Conservation (phyloP, 2,797 vertebrate species). For the Eulemur rubriventer region DNA sequence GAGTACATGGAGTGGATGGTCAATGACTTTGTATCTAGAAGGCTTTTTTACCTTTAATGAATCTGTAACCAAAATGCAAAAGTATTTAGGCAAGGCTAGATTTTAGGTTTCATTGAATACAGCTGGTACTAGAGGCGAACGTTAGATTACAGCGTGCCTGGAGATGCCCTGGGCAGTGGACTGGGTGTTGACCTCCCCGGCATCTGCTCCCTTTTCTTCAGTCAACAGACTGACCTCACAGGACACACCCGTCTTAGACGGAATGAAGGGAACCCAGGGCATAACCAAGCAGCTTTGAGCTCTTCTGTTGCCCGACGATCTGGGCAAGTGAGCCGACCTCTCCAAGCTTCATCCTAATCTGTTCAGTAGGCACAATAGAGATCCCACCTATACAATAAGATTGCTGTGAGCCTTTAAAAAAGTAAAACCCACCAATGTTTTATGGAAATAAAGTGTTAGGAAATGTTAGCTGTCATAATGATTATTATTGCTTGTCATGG, state of each 20-base stretch:
- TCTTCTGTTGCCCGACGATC: neutral
- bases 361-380: neutral
- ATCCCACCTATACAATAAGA: no score
- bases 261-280: neutral
- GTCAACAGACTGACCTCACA: rapidly evolving
- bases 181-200: neutral
- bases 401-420: neutral
- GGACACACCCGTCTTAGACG: rapidly evolving
- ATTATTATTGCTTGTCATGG: neutral
- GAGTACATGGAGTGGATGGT: rapidly evolving
- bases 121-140: neutral
- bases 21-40: neutral
- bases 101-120: neutral
- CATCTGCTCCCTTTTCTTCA: rapidly evolving
- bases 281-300: no score
- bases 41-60: neutral
- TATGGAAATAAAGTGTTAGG: neutral
- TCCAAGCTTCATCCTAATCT: neutral
- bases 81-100: neutral
- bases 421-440: neutral
- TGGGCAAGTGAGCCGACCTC: neutral
- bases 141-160: neutral
- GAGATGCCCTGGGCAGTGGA: neutral
- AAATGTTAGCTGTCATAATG: neutral
- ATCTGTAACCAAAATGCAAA: neutral